Percentiles rank a stretch among this genome's conserved stretches.
Conservation (phyloP, 2,797 vertebrate genomes). For the Sorex maritimensis region DNA sequence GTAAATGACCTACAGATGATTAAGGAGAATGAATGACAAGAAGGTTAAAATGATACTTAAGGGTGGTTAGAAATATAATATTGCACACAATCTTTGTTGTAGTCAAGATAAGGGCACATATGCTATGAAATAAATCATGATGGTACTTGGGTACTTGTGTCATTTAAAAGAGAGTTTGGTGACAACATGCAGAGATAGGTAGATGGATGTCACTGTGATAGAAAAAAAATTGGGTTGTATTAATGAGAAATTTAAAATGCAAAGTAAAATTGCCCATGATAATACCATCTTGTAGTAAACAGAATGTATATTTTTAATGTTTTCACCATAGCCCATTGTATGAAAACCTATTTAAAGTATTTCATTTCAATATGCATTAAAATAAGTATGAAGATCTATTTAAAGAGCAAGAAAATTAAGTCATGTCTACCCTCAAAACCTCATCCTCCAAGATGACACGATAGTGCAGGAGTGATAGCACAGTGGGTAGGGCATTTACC, state of each 20-base stretch:
- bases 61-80: neutral
- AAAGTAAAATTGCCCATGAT: neutral
- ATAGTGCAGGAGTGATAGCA: too few relatives aligned
- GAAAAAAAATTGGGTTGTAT: neutral
- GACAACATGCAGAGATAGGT: neutral
- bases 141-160: neutral
- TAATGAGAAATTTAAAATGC: conserved; percentile 22
- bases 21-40: neutral
- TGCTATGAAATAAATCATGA: neutral
- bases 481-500: too few relatives aligned
- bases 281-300: neutral
- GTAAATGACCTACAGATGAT: neutral
- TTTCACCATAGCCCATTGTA: neutral
- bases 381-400: neutral
- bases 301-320: neutral
- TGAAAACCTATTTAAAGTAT: conserved; percentile 6
- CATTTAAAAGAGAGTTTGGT: neutral
- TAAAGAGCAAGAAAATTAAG: conserved; percentile 3
- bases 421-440: neutral
- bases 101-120: neutral
- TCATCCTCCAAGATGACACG: neutral
- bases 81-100: neutral
- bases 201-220: neutral
- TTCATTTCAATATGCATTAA: neutral
- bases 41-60: neutral